Base-by-base conservation (phyloP, 1,140 invertebrate genomes). In the Polypedilum pembai region DNA sequence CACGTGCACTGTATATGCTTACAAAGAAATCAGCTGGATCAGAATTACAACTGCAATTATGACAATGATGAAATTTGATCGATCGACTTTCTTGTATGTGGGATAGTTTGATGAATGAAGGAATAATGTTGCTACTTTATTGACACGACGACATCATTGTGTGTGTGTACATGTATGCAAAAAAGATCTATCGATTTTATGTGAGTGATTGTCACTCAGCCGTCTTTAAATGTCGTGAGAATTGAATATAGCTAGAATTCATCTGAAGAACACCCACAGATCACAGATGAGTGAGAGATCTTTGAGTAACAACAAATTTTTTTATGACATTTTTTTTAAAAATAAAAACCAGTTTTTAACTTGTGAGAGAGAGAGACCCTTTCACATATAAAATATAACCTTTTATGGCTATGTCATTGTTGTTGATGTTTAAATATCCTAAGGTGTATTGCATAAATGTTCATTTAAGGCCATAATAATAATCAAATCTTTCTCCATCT, bases 11-110 rank as follows among this genome's bases (percentile, higher is more conserved):
- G 65, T n/a, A 69, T 69, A 69, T 33, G 24, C 24, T 33, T 33
- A 33, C 24, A 33, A 3, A 33, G 24, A 56, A 56, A 56, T 56
- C 45, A 56, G 45, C 45, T 56, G 45, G 45, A 56, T 56, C 45
- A 56, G 45, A 56, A 56, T 56, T 56, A 56, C 45, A 56, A 56
- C 45, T 69, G 65, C 65, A 69, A 69, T 69, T 69, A 69, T 69
- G 20, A 69, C 65, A 56, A 69, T 69, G 65, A 69, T 69, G 65
- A 69, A 69, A 69, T 69, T 69, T 69, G 65, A 69, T 69, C 65
- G 65, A 69, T 69, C n/a, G n/a, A 12, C 45, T 56, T n/a, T n/a
- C 45, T 56, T n/a, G 45, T 12, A 56, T 56, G 45, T 56, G 45
- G 45, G 45, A 56, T 56, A 12, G 45, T 56, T 12, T 56, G 45